Evolutionary conservation across 23 tunicate species (phyloP), one percentile per base, ranked within the genome.

Genomic region (Clavelina lepadiformis): DNA sequence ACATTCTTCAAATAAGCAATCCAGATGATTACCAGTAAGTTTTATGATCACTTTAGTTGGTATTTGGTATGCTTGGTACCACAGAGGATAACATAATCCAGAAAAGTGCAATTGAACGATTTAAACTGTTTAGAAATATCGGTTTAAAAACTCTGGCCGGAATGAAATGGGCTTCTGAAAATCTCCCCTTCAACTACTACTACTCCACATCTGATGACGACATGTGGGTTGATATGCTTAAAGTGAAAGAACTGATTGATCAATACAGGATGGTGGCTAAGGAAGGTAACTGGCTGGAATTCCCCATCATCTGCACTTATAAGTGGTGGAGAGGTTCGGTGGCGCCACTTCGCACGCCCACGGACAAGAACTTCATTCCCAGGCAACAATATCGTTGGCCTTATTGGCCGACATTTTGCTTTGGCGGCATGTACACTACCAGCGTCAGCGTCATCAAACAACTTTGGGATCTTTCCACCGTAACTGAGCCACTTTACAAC

Each of bases 131-230:
- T 23, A 63, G 69, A 63, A 6, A 34, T 23, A 24, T 66, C 13
- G 35, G 7, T 4, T 4, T 45, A 44, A 66, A 66, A 66, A 46
- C 35, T 23, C 26, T 66, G 15, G 72, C 57, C 29, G 72, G 72
- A 25, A 66, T 66, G 72, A 20, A 46, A 27, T 66, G 72, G 72
- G 72, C 72, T 5, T 46, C 72, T 5, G 57, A 46, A 24, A 45
- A 66, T 28, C 35, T 66, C 3, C 18, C 33, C 6, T 11, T 46
- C 18, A 23, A 66, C n/a, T 22, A 23, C 15, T 46, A 27, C 47
- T 66, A 66, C 25, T 45, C 72, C 6, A 11, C 72, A 13, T 18
- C 35, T 46, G 72, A 66, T 46, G 72, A 66, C 45, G 72, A 66
- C 57, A 45, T 66, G 56, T 8, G 28, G 35, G 35, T 66, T 23